Percentiles rank a stretch among this genome's conserved stretches.
Evolutionary conservation across 2,113 vertebrate genomes (phyloP).

Genomic region (Coregonus clupeaformis): DNA sequence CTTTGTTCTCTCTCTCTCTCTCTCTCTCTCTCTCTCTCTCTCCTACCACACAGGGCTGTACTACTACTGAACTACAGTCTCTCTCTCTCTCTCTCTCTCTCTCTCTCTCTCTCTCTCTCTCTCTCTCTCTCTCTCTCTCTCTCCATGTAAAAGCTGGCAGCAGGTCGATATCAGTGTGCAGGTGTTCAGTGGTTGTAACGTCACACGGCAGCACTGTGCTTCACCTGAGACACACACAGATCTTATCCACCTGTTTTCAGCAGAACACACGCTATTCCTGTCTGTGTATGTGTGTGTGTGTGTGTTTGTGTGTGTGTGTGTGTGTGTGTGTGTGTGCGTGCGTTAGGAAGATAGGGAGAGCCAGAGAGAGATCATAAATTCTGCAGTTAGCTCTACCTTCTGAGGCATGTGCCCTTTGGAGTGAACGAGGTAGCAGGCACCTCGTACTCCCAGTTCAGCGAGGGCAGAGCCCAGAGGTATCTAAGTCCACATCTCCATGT

Average conservation of each 20-base stretch:
- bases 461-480: neutral
- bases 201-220: slow-evolving; percentile 15
- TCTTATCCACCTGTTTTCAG: slow-evolving; percentile 38
- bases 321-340: neutral
- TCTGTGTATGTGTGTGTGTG: neutral
- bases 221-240: slow-evolving; percentile 36
- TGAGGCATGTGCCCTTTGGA: too few species aligned
- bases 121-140: slow-evolving; percentile 12
- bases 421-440: too few species aligned
- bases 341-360: too few species aligned
- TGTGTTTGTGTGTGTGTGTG: neutral
- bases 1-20: neutral
- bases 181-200: slow-evolving; percentile 48
- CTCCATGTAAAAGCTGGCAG: slow-evolving; percentile 10
- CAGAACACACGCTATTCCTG: slow-evolving; percentile 19
- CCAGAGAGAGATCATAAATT: too few species aligned
- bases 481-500: neutral
- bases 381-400: too few species aligned
- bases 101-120: too few species aligned
- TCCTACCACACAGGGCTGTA: too few species aligned
- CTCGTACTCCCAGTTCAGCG: too few species aligned
- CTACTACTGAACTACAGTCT: too few species aligned
- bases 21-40: slow-evolving; percentile 4
- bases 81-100: neutral
- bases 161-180: slow-evolving; percentile 60